Evolutionary conservation across 2,888 invertebrate species (phyloP).

Genomic region (Nemapogon koenigi): DNA sequence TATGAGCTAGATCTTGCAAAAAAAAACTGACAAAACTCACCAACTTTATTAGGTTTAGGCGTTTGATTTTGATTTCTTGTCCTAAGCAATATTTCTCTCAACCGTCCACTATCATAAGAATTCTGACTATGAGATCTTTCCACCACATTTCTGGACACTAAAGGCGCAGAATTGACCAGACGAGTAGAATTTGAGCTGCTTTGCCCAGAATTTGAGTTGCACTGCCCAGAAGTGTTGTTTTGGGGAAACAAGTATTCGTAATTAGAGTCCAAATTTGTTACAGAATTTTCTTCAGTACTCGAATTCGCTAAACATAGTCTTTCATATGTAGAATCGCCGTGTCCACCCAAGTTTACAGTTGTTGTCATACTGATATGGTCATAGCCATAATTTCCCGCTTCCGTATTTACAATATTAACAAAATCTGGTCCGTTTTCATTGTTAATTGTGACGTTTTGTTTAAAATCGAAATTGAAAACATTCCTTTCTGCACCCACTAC

Average conservation of each 20-base stretch:
- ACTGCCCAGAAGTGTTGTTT: no score
- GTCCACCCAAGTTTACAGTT: conserved; percentile 32
- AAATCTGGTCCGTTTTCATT: conserved; percentile 19
- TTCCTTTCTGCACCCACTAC: conserved; percentile 35
- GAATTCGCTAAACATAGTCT: conserved; percentile 43
- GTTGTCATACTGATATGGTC: conserved; percentile 52
- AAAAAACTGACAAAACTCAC: no score
- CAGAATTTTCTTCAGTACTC: no score
- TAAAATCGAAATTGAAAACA: conserved; percentile 44
- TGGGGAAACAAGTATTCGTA: conserved; percentile 44
- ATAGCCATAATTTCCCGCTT: conserved; percentile 35
- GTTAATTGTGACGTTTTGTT: conserved; percentile 24
- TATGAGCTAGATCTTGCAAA: no score
- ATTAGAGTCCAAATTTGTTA: conserved; percentile 46
- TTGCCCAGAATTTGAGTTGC: neutral
- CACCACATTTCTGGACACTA: conserved; percentile 19
- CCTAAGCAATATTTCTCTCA: conserved; percentile 26
- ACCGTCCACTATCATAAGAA: conserved; percentile 29
- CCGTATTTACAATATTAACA: conserved; percentile 49
- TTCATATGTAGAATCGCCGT: conserved; percentile 35
- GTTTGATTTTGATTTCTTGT: conserved; percentile 33
- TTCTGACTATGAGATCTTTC: conserved; percentile 48
- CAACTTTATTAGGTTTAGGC: conserved; percentile 30
- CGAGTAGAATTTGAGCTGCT: neutral
- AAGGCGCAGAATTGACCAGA: neutral